Base-by-base conservation (phyloP, 1,140 invertebrate genomes). In the Mercenaria mercenaria region DNA sequence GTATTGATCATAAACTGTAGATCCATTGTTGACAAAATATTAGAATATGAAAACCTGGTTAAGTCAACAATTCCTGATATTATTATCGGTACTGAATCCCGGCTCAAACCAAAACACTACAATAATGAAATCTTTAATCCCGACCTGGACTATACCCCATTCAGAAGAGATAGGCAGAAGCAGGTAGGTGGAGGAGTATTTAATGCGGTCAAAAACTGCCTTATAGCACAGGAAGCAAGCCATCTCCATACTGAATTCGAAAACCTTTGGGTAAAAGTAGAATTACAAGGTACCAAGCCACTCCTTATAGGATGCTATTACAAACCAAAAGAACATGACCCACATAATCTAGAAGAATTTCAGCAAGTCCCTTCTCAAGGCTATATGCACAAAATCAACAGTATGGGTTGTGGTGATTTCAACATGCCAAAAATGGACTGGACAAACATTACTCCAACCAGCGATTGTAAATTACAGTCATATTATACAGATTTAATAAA, bases 341-440 rank as follows among this genome's bases (percentile, higher is more conserved):
- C 39, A 13, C 29, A 50, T 37, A 80, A 47, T 43, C 39, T 26
- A 15, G 47, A 18, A 26, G 79, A 82, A 50, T n/a, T 82, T 82
- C 43, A 50, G n/a, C 39, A 43, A 79, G 29, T 82, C 79, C 52
- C 23, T 81, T 3, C 18, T 37, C 23, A 82, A 32, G 29, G 79
- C 56, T 82, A 61, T 26, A 2, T 32, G 61, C 15, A 20, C 52
- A 37, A 34, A 32, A 8, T 29, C 79, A 59, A 82, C 47, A 20
- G 79, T 83, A 29, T 83, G 80, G 80, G 80, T 83, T 13, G 80
- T 67, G 80, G 80, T 6, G 80, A 83, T 56, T 52, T 64, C 11
- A 64, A 83, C 39, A 10, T 83, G 41, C 52, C 80, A 37, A 64
- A 64, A n/a, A 34, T 83, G 32, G 80, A 83, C 50, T 83, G 80